Base-by-base conservation (phyloP, 1,140 invertebrate genomes). In the Globodera rostochiensis region DNA sequence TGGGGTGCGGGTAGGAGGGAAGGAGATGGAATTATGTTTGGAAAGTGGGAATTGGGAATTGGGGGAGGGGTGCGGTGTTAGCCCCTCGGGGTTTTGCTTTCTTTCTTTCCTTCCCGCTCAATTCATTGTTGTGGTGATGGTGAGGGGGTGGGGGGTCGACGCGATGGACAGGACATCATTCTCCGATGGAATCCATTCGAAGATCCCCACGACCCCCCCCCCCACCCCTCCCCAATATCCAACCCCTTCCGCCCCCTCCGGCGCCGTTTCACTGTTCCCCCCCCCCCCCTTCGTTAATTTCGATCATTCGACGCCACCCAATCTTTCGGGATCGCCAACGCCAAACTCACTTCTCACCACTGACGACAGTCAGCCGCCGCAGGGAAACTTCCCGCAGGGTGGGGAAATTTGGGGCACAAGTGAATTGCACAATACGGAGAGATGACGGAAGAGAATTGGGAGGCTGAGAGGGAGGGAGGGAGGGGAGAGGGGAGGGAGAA, bases 381-480 rank as follows among this genome's bases (percentile, higher is more conserved):
- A 19, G 57, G 11, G 57, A 19, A 36, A 60, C 19, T 60, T 60
- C 13, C 57, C 13, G 57, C 15, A 60, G 57, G 57, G 15, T 6
- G 57, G 57, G 57, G 57, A 60, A 60, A 60, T 60, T 60, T 60
- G 57, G 57, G 57, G 57, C 57, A 60, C 57, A 60, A 60, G 57
- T 60, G 57, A 60, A 60, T 60, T 60, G 19, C 57, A 60, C 57
- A 60, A 60, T 60, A 15, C 57, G 9, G 57, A 15, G 57, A 15
- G 57, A 60, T 60, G 57, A 60, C 57, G 57, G 57, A 53, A 53
- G 50, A 53, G 50, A 53, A 53, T 53, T 11, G 13, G 13, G 13
- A 15, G 19, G 57, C 13, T 15, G 57, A 15, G 57, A 6, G 11
- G 11, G 7, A 3, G 50, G 50, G 50, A 50, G 50, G 3, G 50